Evolutionary conservation across 2,113 vertebrate genomes (phyloP).

Genomic region (Reinhardtius hippoglossoides): DNA sequence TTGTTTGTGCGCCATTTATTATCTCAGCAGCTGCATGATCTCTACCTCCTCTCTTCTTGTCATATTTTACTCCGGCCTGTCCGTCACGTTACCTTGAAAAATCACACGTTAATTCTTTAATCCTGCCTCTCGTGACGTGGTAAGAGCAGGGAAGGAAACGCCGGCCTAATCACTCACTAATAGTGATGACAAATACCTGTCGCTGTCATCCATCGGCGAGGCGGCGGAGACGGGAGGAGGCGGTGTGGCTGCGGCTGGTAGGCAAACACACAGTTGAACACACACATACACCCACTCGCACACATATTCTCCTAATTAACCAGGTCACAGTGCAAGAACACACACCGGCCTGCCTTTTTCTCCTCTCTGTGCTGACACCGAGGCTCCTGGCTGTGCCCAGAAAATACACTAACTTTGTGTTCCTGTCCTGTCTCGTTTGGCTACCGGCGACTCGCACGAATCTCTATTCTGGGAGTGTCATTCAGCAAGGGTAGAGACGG

Average conservation of each 20-base stretch:
- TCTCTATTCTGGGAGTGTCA: slow-evolving; percentile 80
- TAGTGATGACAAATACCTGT: slow-evolving; percentile 77
- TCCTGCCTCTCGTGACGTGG: slow-evolving; percentile 69
- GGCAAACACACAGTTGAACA: slow-evolving; percentile 50
- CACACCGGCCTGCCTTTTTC: slow-evolving; percentile 41
- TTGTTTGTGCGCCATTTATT: slow-evolving; percentile 36
- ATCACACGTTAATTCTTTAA: slow-evolving; percentile 78
- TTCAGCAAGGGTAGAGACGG: slow-evolving; percentile 74
- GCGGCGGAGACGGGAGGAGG: slow-evolving; percentile 21
- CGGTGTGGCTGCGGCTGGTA: slow-evolving; percentile 20
- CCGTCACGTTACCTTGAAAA: slow-evolving; percentile 61
- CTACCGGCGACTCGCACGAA: slow-evolving; percentile 66
- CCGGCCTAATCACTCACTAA: slow-evolving; percentile 74
- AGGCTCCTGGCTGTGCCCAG: slow-evolving; percentile 49
- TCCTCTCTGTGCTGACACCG: slow-evolving; percentile 45
- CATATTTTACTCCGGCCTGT: slow-evolving; percentile 53
- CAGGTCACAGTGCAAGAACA: slow-evolving; percentile 57
- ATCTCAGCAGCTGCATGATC: slow-evolving; percentile 40
- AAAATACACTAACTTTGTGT: slow-evolving; percentile 66
- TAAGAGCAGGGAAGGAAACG: slow-evolving; percentile 66
- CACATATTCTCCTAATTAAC: slow-evolving; percentile 65
- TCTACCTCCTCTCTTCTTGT: slow-evolving; percentile 10
- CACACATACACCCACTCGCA: slow-evolving; percentile 29
- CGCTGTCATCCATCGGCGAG: slow-evolving; percentile 40
- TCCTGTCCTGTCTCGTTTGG: slow-evolving; percentile 68